Conservation (phyloP, 2,888 invertebrate species). For the Drosophila austrosaltans region DNA sequence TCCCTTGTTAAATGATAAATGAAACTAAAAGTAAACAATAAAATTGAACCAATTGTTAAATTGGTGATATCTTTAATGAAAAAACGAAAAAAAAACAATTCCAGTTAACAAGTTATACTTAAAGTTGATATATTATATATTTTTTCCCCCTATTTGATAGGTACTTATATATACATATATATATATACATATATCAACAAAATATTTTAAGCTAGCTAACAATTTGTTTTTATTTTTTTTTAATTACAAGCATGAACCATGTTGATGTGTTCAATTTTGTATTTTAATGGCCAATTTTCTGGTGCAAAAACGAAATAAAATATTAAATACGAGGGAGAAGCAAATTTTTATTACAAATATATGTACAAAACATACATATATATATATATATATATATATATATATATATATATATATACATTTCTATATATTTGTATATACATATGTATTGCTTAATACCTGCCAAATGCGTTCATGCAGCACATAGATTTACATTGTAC, state of each 20-base stretch:
- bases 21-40: too few relatives aligned
- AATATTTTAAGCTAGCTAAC: background rate
- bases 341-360: conserved; percentile 34
- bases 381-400: background rate
- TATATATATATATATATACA: background rate
- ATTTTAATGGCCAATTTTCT: conserved; percentile 60
- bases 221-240: conserved; percentile 30
- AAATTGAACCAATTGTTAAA: too few relatives aligned
- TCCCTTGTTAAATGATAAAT: too few relatives aligned
- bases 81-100: too few relatives aligned
- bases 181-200: too few relatives aligned
- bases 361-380: background rate
- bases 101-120: too few relatives aligned
- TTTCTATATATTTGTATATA: background rate
- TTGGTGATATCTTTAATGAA: too few relatives aligned
- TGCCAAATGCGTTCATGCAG: conserved; percentile 4
- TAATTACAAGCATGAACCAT: conserved; percentile 19
- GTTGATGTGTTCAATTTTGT: conserved; percentile 38
- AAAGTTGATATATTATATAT: too few relatives aligned
- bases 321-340: conserved; percentile 42
- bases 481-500: background rate
- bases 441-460: background rate
- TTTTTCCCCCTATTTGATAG: too few relatives aligned
- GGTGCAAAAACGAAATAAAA: conserved; percentile 35
- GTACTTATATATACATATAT: too few relatives aligned